Percentiles rank a stretch among this genome's conserved stretches.
These are phyloP conservation scores for Hecatera dysodea DNA, from an alignment of 2,888 invertebrate genomes.

Conservation along the genomic window DNA sequence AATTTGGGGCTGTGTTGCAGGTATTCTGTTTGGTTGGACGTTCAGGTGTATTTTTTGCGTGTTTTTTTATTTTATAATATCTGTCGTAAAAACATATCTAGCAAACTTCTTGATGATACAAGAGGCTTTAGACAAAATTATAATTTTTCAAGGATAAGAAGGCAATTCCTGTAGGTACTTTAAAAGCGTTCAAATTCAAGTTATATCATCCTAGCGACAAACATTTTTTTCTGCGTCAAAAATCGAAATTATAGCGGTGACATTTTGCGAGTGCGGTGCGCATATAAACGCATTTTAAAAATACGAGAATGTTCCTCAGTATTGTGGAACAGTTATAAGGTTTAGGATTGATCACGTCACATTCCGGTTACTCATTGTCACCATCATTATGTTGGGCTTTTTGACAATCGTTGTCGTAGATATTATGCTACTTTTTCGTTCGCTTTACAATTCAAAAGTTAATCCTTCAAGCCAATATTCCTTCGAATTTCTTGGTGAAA, in stretches of 20 bases:
- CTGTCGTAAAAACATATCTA: neutral
- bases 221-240: no score
- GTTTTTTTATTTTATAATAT: slow-evolving; percentile 13
- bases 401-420: no score
- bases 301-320: neutral
- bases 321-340: neutral
- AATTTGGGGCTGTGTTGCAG: slow-evolving; percentile 3
- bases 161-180: no score
- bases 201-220: no score
- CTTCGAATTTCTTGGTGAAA: slow-evolving; percentile 3
- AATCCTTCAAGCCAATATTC: neutral
- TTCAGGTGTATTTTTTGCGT: slow-evolving; percentile 9
- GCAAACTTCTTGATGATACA: neutral
- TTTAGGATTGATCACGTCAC: neutral
- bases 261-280: no score
- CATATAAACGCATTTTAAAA: no score
- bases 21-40: neutral
- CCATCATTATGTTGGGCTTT: no score
- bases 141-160: neutral
- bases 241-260: no score
- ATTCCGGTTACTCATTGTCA: neutral
- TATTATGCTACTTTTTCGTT: neutral
- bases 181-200: neutral
- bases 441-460: neutral
- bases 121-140: neutral